phyloP scores from a whole-genome alignment of 2,888 invertebrate species.

The Agrotis ipsilon region DNA sequence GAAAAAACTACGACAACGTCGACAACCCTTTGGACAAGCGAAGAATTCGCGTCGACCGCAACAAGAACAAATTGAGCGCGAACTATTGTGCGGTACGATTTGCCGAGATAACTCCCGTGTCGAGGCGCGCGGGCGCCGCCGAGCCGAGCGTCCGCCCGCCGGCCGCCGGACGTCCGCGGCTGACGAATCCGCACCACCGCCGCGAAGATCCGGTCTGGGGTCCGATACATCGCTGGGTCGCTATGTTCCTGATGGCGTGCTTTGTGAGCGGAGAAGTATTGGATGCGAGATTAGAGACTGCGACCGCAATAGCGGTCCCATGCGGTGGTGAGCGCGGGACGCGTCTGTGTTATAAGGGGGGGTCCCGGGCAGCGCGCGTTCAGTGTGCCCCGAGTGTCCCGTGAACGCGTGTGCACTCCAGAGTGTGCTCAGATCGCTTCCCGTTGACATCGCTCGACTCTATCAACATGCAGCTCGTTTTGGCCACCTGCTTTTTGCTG shows the following conservation, averaged over 20 bases:
- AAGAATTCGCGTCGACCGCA: constrained; percentile 89
- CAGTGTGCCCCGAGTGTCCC: constrained; percentile 90
- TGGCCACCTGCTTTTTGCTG: constrained; percentile 90
- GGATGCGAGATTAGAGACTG: constrained; percentile 71
- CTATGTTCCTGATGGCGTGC: constrained; percentile 42
- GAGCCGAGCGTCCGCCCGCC: constrained; percentile 75
- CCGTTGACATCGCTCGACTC: constrained; percentile 73
- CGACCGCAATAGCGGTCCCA: constrained; percentile 74
- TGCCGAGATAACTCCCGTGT: constrained; percentile 89
- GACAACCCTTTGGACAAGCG: constrained; percentile 85
- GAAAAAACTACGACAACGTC: constrained; percentile 86
- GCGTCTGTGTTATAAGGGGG: constrained; percentile 89
- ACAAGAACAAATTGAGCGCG: constrained; percentile 90
- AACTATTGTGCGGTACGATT: constrained; percentile 90
- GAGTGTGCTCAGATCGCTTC: constrained; percentile 75
- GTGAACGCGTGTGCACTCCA: constrained; percentile 87
- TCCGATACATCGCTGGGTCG: constrained; percentile 71
- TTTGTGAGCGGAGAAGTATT: constrained; percentile 70
- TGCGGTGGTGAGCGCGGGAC: constrained; percentile 86
- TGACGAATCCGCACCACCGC: constrained; percentile 65
- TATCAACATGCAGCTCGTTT: constrained; percentile 86
- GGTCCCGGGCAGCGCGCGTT: constrained; percentile 89
- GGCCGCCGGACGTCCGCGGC: constrained; percentile 81
- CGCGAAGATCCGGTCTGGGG: constrained; percentile 49
- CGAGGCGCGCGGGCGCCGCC: constrained; percentile 82